These are phyloP conservation scores for Neogale vison DNA, from an alignment of 2,113 vertebrate species.

Conservation along the genomic window DNA sequence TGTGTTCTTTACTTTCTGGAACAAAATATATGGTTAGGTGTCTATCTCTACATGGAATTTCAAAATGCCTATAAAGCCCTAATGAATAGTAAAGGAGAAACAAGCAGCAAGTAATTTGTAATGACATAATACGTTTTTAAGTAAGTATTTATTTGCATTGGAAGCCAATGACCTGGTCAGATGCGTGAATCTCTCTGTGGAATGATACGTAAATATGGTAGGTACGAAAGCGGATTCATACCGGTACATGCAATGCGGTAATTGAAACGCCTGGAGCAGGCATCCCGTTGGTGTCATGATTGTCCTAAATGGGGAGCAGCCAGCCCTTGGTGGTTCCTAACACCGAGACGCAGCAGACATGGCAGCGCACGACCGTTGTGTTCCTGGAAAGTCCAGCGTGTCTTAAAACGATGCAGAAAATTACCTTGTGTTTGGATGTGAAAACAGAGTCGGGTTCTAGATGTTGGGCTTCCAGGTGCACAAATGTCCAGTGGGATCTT, in stretches of 20 bases:
- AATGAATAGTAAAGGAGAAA: background rate
- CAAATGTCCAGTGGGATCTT: background rate
- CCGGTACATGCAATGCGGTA: fast-evolving
- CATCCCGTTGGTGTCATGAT: background rate
- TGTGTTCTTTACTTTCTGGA: background rate
- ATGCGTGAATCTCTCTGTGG: background rate
- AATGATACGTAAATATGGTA: background rate
- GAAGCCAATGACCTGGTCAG: background rate
- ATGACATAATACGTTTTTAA: background rate
- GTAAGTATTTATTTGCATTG: background rate
- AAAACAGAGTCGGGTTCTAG: background rate
- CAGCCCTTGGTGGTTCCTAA: background rate
- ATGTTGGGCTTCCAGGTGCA: background rate
- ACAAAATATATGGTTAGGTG: background rate
- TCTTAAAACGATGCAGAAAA: background rate
- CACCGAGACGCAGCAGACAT: background rate
- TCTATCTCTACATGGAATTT: background rate
- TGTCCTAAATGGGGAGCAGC: background rate
- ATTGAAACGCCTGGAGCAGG: background rate
- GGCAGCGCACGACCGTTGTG: background rate
- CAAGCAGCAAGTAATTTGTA: background rate
- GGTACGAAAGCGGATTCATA: too few relatives aligned
- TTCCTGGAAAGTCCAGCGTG: background rate
- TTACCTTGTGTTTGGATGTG: background rate
- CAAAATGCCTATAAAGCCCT: background rate